Percentiles rank a stretch among this genome's conserved stretches.
Conservation (phyloP, 2,888 invertebrate species). For the Sinotaia quadrata region DNA sequence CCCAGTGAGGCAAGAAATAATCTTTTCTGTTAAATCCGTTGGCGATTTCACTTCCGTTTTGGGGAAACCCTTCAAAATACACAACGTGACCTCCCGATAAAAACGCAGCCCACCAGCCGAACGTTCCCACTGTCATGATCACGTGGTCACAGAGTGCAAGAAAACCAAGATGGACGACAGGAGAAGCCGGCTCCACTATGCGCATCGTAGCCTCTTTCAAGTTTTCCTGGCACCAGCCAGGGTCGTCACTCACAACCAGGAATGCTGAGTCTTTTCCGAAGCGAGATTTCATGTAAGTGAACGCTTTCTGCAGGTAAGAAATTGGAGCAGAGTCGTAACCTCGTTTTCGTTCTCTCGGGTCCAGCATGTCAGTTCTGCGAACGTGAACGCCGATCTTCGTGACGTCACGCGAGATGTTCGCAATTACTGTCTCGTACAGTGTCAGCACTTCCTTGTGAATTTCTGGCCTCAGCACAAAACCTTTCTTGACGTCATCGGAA, state of each 20-base stretch:
- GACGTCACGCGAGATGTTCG: background rate
- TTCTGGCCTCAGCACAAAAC: slow-evolving; percentile 25
- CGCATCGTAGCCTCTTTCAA: slow-evolving; percentile 6
- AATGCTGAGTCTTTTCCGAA: slow-evolving; percentile 21
- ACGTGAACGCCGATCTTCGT: slow-evolving; percentile 29
- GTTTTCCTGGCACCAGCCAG: slow-evolving; percentile 25
- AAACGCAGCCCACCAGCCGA: slow-evolving; percentile 34
- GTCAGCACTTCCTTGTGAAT: background rate
- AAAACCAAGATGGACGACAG: slow-evolving; percentile 22
- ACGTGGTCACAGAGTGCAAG: slow-evolving; percentile 31
- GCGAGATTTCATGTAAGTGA: slow-evolving; percentile 23
- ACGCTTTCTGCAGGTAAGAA: slow-evolving; percentile 25
- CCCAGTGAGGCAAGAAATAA: slow-evolving; percentile 30
- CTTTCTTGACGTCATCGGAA: slow-evolving; percentile 19
- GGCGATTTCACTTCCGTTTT: slow-evolving; percentile 3
- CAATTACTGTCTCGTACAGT: background rate
- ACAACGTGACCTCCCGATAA: slow-evolving; percentile 31
- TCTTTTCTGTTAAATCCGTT: slow-evolving; percentile 15
- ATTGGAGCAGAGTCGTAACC: slow-evolving; percentile 28
- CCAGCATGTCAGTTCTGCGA: slow-evolving; percentile 25
- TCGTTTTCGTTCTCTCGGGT: background rate
- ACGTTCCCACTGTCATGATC: slow-evolving; percentile 34
- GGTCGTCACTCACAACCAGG: slow-evolving; percentile 30
- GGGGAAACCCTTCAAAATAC: slow-evolving; percentile 30
- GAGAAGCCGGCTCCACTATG: slow-evolving; percentile 12